Evolutionary conservation across 1,140 invertebrate genomes (phyloP).

Genomic region (Eurytemora carolleeae): DNA sequence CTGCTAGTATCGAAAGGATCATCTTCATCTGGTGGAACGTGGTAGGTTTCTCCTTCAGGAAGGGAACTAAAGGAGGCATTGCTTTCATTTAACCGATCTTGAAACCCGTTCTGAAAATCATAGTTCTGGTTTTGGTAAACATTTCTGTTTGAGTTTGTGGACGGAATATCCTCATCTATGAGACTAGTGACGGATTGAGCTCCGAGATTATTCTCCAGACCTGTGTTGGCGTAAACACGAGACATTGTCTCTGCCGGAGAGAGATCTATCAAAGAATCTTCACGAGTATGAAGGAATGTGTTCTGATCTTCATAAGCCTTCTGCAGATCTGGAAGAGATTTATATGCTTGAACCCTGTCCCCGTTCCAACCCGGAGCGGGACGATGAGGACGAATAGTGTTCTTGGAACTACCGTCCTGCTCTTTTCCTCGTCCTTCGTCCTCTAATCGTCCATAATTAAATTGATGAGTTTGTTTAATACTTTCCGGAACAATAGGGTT

Average conservation of each 20-base stretch:
- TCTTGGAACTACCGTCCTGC: too few species aligned
- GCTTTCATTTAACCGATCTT: background rate
- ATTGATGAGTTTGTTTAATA: background rate
- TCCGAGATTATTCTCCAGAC: background rate
- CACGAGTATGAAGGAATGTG: background rate
- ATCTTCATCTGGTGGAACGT: slow-evolving; percentile 5
- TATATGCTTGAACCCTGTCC: background rate
- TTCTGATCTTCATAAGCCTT: background rate
- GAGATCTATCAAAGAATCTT: background rate
- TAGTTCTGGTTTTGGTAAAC: too few species aligned
- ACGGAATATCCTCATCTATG: background rate
- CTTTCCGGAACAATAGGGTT: slow-evolving; percentile 26
- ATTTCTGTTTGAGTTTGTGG: too few species aligned
- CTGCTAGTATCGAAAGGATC: background rate
- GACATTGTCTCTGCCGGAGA: background rate
- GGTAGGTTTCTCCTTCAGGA: slow-evolving; percentile 7
- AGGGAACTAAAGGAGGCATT: slow-evolving; percentile 11
- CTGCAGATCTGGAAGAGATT: background rate
- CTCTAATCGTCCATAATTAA: background rate
- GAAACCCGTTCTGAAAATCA: background rate
- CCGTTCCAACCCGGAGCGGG: background rate
- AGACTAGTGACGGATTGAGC: background rate
- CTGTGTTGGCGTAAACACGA: background rate
- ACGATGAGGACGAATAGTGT: too few species aligned
- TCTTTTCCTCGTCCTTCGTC: too few species aligned